Conservation (phyloP, 2,888 invertebrate species). For the Argyra leucocephala region DNA sequence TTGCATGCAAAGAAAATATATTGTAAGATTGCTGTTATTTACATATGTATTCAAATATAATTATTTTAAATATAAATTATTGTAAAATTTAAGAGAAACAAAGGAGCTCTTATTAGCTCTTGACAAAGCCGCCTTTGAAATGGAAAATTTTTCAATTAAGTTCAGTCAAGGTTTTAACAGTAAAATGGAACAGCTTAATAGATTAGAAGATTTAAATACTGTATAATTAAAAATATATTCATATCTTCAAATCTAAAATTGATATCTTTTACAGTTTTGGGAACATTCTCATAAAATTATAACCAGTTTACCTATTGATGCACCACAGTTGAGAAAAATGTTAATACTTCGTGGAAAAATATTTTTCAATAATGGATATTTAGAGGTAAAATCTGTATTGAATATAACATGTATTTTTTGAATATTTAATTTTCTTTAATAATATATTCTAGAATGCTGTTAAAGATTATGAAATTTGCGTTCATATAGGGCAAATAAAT, state of each 20-base stretch:
- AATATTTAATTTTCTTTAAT: background rate
- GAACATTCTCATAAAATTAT: background rate
- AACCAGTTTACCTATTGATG: background rate
- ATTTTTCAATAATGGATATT: background rate
- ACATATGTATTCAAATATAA: background rate
- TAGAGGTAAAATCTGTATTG: background rate
- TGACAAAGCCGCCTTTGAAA: background rate
- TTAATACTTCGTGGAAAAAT: background rate
- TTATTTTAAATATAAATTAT: background rate
- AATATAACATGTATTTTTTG: background rate
- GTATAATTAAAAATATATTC: background rate
- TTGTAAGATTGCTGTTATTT: background rate
- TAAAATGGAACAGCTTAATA: background rate
- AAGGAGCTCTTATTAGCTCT: background rate
- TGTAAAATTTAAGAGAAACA: background rate
- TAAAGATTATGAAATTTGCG: background rate
- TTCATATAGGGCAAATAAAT: background rate
- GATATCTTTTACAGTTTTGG: background rate
- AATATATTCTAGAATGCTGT: background rate
- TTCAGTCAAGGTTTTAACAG: background rate
- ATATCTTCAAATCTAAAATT: background rate
- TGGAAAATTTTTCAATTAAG: background rate
- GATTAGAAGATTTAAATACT: background rate
- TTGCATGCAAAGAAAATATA: background rate
- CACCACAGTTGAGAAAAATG: background rate